A percentile compares a stretch with the other conserved stretches of the same genome.
These are phyloP conservation scores for Protonemura montana DNA, from an alignment of 2,888 invertebrate genomes.

Conservation along the genomic window DNA sequence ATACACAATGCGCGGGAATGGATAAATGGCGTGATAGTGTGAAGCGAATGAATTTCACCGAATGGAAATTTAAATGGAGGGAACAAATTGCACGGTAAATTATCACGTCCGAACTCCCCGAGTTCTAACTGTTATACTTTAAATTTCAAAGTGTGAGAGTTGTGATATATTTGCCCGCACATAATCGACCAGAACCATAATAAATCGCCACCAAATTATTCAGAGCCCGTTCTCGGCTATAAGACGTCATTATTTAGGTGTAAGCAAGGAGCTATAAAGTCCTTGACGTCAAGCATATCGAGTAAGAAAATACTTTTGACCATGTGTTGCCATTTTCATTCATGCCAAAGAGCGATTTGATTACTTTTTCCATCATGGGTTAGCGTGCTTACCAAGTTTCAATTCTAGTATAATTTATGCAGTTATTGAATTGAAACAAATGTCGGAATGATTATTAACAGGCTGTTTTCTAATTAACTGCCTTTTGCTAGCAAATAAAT, in stretches of 20 bases:
- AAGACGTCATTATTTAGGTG: not conserved
- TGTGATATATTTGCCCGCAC: not conserved
- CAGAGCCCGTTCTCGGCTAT: not conserved
- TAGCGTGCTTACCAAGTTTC: not conserved
- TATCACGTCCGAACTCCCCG: not conserved
- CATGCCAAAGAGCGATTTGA: too few species aligned
- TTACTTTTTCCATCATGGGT: too few species aligned
- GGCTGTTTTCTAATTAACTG: not conserved
- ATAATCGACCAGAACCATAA: not conserved
- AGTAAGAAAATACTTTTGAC: too few species aligned
- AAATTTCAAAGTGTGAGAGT: not conserved
- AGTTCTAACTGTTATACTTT: not conserved
- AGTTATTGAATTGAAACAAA: not conserved
- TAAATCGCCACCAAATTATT: not conserved
- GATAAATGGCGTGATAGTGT: not conserved
- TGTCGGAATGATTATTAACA: not conserved
- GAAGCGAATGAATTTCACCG: not conserved
- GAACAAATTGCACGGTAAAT: not conserved
- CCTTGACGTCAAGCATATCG: too few species aligned
- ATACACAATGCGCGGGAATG: not conserved
- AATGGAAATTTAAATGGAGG: slow-evolving; percentile 7
- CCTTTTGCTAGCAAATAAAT: not conserved
- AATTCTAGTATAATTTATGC: not conserved
- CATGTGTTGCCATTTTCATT: too few species aligned
- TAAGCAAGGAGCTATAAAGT: too few species aligned